Evolutionary conservation across 2,797 vertebrate species (phyloP), one percentile per base, ranked within the genome.

Genomic region (Syngnathus rostellatus): DNA sequence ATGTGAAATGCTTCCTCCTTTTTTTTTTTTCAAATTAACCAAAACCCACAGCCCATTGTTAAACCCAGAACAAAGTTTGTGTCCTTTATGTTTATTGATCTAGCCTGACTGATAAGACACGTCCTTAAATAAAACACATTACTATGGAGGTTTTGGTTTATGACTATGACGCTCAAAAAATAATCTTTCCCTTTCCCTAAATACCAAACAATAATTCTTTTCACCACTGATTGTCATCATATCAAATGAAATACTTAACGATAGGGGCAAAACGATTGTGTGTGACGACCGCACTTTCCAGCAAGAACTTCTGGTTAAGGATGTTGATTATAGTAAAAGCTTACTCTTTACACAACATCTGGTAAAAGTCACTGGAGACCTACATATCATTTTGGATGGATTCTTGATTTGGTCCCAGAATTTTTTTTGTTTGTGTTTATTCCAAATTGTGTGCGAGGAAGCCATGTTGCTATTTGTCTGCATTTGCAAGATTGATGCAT

Each of bases 371-470:
- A 14, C 21, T 23, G 6, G 14, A 40, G 41, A 8, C 5, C 40
- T 14, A 62, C 41, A 62, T 45, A 62, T 62, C 40, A 62, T 25
- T 45, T 62, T 62, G 60, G 60, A 62, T 16, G 60, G 40, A 45
- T 45, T 45, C 60, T 45, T 45, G 41, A 62, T 45, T 45, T 25
- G 40, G 19, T 12, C 12, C 9, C 58, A 60, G 59, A 61, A 31
- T 31, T 21, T 21, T 12, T 23, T 21, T 60, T 62, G 60, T 62
- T 62, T 62, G 60, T 25, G 7, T 43, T 12, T 7, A 12, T 4
- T 43, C 60, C 60, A 45, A 45, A 16, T 62, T 25, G 12, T 62
- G n/a, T 17, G 60, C 2, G 21, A 14, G 39, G 12, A 16, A 43
- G n/a, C 38, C 19, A 40, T 59, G 25, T 38, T n/a, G 39, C 4